phyloP scores from a whole-genome alignment of 2,113 vertebrate species.

The Tringa solitaria region DNA sequence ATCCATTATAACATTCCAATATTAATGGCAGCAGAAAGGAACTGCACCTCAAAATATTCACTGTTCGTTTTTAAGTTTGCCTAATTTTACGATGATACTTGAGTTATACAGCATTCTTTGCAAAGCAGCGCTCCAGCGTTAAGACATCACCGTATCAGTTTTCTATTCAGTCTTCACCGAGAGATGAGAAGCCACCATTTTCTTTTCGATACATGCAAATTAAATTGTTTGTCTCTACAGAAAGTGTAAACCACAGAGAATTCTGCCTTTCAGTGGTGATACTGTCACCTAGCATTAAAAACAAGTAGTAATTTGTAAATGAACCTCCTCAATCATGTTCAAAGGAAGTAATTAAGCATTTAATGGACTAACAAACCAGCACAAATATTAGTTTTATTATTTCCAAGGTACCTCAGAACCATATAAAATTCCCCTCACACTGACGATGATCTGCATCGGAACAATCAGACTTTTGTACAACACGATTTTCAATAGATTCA shows the following conservation, averaged over 20 bases:
- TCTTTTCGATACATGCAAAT: slow-evolving; percentile 47
- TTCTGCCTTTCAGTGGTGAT: not conserved
- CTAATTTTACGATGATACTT: not conserved
- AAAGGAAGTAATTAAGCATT: slow-evolving; percentile 39
- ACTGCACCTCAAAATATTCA: not conserved
- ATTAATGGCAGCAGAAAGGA: not conserved
- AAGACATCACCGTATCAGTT: not conserved
- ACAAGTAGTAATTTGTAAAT: slow-evolving; percentile 24
- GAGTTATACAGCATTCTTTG: not conserved
- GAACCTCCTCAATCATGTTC: not conserved
- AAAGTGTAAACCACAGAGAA: not conserved
- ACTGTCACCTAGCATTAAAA: slow-evolving; percentile 49
- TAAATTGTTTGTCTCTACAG: slow-evolving; percentile 22
- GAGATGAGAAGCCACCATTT: slow-evolving; percentile 48
- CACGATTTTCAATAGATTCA: not conserved
- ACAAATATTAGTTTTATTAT: slow-evolving; percentile 34
- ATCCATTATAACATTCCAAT: not conserved
- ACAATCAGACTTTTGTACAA: not conserved
- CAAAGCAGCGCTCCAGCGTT: not conserved
- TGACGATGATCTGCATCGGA: not conserved
- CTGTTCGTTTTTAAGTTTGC: slow-evolving; percentile 28
- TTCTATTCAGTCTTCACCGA: not conserved
- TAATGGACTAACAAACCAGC: slow-evolving; percentile 16
- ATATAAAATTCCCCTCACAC: not conserved
- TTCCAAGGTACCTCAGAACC: not conserved